phyloP scores from a whole-genome alignment of 1,140 invertebrate species.

The Mamestra configurata region DNA sequence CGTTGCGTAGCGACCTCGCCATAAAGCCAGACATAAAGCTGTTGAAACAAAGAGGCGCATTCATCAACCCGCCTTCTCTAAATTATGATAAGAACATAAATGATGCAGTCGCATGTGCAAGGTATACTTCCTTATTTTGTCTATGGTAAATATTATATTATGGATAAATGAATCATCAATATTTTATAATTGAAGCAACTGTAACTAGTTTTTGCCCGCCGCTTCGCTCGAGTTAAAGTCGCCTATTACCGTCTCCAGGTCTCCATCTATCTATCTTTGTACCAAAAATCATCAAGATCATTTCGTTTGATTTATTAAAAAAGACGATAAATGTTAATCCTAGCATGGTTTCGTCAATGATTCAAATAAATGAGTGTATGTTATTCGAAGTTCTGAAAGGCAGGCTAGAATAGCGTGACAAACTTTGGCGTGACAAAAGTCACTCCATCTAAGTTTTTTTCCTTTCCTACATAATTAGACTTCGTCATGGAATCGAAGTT shows the following conservation, averaged over 20 bases:
- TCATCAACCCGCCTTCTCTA: constrained; percentile 68
- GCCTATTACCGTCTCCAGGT: no score
- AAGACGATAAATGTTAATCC: neutral
- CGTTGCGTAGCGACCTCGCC: constrained; percentile 60
- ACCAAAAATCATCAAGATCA: no score
- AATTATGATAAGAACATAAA: constrained; percentile 75
- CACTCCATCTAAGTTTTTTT: constrained; percentile 52
- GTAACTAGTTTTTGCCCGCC: no score
- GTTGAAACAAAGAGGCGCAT: constrained; percentile 76
- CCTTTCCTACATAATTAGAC: constrained; percentile 37
- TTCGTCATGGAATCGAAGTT: constrained; percentile 49
- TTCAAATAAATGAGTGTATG: neutral
- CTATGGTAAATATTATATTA: constrained; percentile 10
- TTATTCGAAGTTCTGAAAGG: constrained; percentile 1
- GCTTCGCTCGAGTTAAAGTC: no score
- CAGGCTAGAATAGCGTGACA: constrained; percentile 48
- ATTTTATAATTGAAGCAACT: neutral
- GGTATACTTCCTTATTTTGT: constrained; percentile 3
- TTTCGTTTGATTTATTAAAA: neutral
- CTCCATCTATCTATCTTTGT: no score
- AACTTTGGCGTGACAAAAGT: constrained; percentile 55
- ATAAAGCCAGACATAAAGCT: constrained; percentile 72
- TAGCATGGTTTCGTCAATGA: neutral
- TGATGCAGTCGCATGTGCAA: constrained; percentile 57
- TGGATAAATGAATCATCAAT: neutral